These are phyloP conservation scores for Micoletzkya japonica DNA, from an alignment of 2,888 invertebrate genomes.

Conservation along the genomic window DNA sequence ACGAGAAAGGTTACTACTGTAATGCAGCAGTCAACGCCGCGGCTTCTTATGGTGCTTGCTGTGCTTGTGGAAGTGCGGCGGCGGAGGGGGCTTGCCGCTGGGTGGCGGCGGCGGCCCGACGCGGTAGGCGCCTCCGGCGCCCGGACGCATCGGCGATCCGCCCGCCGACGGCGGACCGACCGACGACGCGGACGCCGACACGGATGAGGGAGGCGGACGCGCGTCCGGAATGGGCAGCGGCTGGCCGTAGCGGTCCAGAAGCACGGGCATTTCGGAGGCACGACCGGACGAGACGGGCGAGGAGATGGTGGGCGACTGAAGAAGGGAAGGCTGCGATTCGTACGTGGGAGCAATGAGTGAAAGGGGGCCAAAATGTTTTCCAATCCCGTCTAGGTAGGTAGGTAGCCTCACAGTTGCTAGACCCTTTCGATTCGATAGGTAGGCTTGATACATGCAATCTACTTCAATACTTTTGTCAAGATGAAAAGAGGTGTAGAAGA, in stretches of 20 bases:
- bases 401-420: too few species aligned
- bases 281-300: not conserved
- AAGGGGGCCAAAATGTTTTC: not conserved
- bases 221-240: constrained; percentile 20
- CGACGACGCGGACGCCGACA: not conserved
- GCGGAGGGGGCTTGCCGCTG: not conserved
- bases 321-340: not conserved
- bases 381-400: too few species aligned
- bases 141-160: not conserved
- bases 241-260: constrained; percentile 22
- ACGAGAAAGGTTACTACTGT: too few species aligned
- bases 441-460: too few species aligned
- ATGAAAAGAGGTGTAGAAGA: too few species aligned
- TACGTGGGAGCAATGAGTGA: not conserved
- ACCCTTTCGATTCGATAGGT: too few species aligned
- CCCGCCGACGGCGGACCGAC: too few species aligned
- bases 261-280: constrained; percentile 11
- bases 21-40: too few species aligned
- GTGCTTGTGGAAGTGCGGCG: constrained; percentile 3
- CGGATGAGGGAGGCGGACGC: not conserved
- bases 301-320: constrained; percentile 1
- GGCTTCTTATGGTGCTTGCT: too few species aligned
- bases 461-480: too few species aligned
- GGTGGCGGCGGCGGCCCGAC: not conserved
- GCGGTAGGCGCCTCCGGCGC: not conserved